Base-by-base conservation (phyloP, 2,797 vertebrate genomes). In the Gadopsis marmoratus region DNA sequence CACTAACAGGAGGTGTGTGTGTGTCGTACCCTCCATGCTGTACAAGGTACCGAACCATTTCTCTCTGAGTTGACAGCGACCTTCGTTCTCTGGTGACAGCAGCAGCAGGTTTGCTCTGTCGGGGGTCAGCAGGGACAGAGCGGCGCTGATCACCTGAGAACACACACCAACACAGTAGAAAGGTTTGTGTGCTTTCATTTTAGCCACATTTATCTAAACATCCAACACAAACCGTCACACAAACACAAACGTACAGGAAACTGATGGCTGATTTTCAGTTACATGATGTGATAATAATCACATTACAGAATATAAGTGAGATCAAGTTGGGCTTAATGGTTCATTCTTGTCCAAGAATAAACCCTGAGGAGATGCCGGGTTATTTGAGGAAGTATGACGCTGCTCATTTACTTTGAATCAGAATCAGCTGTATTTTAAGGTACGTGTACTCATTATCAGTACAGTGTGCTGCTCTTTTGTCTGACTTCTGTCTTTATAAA, bases 11-110 rank as follows among this genome's bases (percentile, higher is more conserved):
- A 26, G 26, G 26, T 35, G 48, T 66, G 61, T 71, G 13, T 47
- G 68, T 31, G 66, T 43, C 45, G 0, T 78, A 99, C 98, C 97
- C 94, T 99, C 96, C 81, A 93, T 29, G 45, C 91, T 96, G 92
- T 98, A 99, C 64, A 96, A 95, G 5, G 97, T 98, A 19, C 97
- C 97, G 79, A 99, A 99, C 97, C 97, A 99, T 78, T 94, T 96
- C 92, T 99, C 98, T 70, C 91, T 96, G 21, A 96, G 94, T 0
- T 89, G 84, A 88, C 97, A 98, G 56, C 70, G 94, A 48, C 97
- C 97, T 84, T 99, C 96, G 0, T 99, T 96, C 88, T 97, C 95
- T n/a, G 97, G 97, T 16, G 98, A 99, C 61, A 98, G 90, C 55
- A 99, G 88, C 86, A 98, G 93, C 4, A 99, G 94, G 89, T 98